Conservation (phyloP, 1,140 invertebrate species). For the Drosophila nigrodunni region DNA sequence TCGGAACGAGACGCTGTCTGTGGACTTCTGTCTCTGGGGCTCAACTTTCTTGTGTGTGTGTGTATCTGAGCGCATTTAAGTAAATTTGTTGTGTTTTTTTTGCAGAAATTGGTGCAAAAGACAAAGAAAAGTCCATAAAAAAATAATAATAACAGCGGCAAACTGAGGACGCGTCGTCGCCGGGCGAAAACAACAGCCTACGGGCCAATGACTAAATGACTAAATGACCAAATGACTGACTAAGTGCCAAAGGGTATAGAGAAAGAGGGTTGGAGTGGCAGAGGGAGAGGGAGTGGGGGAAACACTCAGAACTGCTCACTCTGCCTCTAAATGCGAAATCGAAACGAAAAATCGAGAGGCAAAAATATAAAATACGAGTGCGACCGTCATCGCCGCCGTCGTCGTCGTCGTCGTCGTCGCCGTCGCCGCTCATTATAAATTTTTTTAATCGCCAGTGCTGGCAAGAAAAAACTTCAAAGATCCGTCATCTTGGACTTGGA, state of each 20-base stretch:
- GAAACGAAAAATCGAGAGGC: constrained; percentile 72
- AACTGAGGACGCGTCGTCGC: constrained; percentile 47
- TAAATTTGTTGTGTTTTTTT: constrained; percentile 54
- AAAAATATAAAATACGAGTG: constrained; percentile 76
- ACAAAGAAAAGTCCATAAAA: constrained; percentile 80
- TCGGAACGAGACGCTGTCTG: constrained; percentile 13
- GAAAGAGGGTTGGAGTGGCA: constrained; percentile 5
- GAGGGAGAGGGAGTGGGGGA: constrained; percentile 8
- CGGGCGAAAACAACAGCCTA: constrained; percentile 27
- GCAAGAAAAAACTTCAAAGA: constrained; percentile 72
- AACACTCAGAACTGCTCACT: not conserved
- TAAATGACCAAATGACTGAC: constrained; percentile 81
- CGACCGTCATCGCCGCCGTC: constrained; percentile 44
- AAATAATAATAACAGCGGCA: constrained; percentile 70
- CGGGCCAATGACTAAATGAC: constrained; percentile 78
- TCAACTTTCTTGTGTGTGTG: constrained; percentile 28
- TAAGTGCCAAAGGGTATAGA: constrained; percentile 73
- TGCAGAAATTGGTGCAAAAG: constrained; percentile 81
- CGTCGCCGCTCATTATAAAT: constrained; percentile 78
- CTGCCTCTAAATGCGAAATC: constrained; percentile 71
- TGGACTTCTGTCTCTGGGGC: constrained; percentile 3
- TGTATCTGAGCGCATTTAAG: constrained; percentile 53
- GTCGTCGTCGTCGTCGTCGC: constrained; percentile 46
- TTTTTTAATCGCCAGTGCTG: constrained; percentile 77
- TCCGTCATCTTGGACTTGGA: constrained; percentile 56